A percentile compares a stretch with the other conserved stretches of the same genome.
These are phyloP conservation scores for Squalus acanthias DNA, from an alignment of 2,797 vertebrate genomes.

Conservation along the genomic window DNA sequence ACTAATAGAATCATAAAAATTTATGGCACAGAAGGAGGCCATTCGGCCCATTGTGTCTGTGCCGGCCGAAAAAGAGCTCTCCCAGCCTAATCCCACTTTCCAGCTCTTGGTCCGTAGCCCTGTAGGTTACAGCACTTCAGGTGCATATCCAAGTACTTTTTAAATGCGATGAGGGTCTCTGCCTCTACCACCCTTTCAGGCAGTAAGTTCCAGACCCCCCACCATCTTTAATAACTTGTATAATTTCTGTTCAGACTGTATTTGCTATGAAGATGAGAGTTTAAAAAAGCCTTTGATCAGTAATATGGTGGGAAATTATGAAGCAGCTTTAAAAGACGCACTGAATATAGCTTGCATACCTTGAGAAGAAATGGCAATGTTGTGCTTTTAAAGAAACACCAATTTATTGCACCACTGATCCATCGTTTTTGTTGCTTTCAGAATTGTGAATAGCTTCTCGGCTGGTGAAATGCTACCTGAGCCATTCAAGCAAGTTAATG, in stretches of 20 bases:
- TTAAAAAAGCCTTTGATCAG: background rate
- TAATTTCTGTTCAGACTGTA: background rate
- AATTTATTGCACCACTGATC: background rate
- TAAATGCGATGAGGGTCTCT: no score
- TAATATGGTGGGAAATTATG: background rate
- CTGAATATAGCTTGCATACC: background rate
- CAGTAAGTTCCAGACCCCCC: no score
- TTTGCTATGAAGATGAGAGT: background rate
- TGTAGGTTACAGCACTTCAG: no score
- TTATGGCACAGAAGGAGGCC: no score
- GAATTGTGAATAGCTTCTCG: background rate
- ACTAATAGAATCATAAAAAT: no score
- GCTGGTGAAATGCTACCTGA: background rate
- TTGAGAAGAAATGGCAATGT: background rate
- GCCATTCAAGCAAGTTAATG: background rate
- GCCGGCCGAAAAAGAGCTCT: no score
- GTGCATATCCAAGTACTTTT: no score
- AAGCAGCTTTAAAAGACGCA: background rate
- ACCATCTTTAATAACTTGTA: background rate
- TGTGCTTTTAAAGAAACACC: background rate
- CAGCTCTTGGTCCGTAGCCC: no score
- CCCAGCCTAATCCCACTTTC: no score
- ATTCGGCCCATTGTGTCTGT: no score
- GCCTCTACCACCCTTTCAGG: no score
- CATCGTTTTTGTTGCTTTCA: conserved; percentile 4